Conservation (phyloP, 2,113 vertebrate genomes). For the Cichladusa arquata region DNA sequence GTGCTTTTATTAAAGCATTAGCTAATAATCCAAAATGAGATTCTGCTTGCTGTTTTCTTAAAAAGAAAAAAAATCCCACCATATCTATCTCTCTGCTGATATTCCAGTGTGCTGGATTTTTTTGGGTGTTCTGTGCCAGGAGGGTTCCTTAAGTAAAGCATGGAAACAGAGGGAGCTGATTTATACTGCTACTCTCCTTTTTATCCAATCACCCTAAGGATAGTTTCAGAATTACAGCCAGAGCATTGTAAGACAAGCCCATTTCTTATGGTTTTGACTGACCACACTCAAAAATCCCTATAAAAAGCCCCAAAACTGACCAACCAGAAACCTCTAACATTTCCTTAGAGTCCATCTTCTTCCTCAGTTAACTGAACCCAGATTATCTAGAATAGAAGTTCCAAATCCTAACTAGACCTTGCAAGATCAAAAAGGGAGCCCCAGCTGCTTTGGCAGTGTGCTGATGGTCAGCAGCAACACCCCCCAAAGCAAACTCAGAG, state of each 20-base stretch:
- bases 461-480: not conserved
- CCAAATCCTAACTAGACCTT: not conserved
- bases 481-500: not conserved
- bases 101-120: not conserved
- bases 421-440: not conserved
- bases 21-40: not conserved
- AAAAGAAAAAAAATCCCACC: not conserved
- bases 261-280: not conserved
- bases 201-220: not conserved
- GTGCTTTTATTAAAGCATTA: not conserved
- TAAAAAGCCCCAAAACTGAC: rapidly evolving
- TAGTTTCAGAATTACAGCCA: not conserved
- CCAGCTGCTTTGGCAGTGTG: not conserved
- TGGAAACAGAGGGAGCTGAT: not conserved
- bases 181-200: not conserved
- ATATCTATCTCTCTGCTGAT: not conserved
- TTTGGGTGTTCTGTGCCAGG: not conserved
- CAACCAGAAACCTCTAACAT: not conserved
- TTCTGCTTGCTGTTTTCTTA: not conserved
- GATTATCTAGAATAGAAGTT: not conserved
- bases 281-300: not conserved
- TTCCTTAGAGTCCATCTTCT: not conserved
- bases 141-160: not conserved
- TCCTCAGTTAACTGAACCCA: not conserved
- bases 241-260: not conserved